Conservation (phyloP, 1,140 invertebrate species). For the Dolichoris vasculosae region DNA sequence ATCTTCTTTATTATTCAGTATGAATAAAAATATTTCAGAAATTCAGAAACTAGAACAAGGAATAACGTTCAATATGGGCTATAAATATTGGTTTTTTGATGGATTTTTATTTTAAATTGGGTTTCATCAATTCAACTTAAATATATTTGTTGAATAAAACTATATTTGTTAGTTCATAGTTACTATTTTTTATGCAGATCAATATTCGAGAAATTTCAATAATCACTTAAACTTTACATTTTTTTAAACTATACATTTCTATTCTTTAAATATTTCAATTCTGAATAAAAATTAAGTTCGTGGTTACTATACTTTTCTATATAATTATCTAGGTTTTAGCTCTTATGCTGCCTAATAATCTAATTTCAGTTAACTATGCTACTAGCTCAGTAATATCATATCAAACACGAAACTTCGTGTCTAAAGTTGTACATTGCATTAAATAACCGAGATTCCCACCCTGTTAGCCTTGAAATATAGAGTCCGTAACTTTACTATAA, state of each 20-base stretch:
- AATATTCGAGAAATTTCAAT: too few species aligned
- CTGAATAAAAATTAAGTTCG: not conserved
- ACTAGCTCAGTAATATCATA: not conserved
- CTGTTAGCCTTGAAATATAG: not conserved
- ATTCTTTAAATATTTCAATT: not conserved
- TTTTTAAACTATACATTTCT: not conserved
- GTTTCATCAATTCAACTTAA: too few species aligned
- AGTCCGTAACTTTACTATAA: not conserved
- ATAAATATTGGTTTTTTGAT: too few species aligned
- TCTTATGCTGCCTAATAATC: not conserved
- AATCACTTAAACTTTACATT: too few species aligned
- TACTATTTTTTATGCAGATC: too few species aligned
- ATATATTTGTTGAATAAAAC: too few species aligned
- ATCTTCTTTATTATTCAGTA: too few species aligned
- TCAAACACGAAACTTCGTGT: not conserved
- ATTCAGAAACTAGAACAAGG: too few species aligned
- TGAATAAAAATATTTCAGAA: too few species aligned
- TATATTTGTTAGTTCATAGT: too few species aligned
- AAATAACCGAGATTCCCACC: not conserved
- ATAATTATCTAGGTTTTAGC: not conserved
- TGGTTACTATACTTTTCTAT: not conserved
- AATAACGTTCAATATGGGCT: too few species aligned
- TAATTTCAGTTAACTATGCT: not conserved
- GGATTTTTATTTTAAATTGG: too few species aligned
- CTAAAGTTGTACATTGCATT: conserved; percentile 5